Evolutionary conservation across 1,140 invertebrate species (phyloP).

Genomic region (Heliconius melpomene): DNA sequence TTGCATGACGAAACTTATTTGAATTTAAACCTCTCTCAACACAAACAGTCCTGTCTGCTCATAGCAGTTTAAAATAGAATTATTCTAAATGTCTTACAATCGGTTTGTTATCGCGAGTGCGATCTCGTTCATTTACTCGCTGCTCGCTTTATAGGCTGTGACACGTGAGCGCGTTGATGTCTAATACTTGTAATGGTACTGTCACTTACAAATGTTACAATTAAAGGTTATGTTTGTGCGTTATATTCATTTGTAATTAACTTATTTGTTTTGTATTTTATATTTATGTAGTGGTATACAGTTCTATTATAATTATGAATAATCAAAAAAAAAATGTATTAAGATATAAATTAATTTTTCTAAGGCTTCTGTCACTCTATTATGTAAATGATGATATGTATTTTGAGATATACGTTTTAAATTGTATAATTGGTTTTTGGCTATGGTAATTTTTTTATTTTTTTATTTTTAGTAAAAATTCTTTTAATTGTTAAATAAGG

Average conservation of each 20-base stretch:
- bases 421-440: too few species aligned
- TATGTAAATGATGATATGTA: too few species aligned
- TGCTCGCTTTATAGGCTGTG: slow-evolving; percentile 13
- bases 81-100: slow-evolving; percentile 23
- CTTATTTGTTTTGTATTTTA: neutral
- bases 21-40: neutral
- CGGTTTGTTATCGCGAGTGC: slow-evolving; percentile 18
- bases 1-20: slow-evolving; percentile 2
- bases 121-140: slow-evolving; percentile 21
- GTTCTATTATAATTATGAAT: too few species aligned
- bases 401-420: too few species aligned
- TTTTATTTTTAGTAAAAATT: too few species aligned
- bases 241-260: neutral
- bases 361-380: too few species aligned
- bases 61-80: slow-evolving; percentile 26
- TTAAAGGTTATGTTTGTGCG: too few species aligned
- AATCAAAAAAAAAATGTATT: too few species aligned
- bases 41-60: neutral
- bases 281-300: too few species aligned
- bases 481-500: too few species aligned
- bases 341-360: too few species aligned
- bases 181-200: slow-evolving; percentile 17
- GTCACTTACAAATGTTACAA: slow-evolving; percentile 15
- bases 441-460: too few species aligned
- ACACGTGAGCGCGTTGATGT: slow-evolving; percentile 29